Base-by-base conservation (phyloP, 2,797 vertebrate species). In the Austrolebias charrua region DNA sequence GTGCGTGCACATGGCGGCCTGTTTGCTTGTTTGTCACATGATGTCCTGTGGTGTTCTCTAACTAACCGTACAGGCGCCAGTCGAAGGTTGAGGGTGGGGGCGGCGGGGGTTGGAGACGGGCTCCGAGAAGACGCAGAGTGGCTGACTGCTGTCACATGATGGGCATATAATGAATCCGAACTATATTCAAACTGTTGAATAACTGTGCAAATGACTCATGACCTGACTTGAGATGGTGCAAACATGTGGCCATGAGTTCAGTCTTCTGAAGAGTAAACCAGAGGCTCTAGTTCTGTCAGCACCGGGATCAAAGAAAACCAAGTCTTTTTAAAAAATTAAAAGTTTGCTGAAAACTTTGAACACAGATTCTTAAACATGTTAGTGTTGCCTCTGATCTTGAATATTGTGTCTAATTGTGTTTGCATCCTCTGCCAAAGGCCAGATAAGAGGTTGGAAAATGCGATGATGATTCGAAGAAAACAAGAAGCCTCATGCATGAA, bases 51-150 rank as follows among this genome's bases (percentile, higher is more conserved):
- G 91, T 90, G 76, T 89, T 86, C 90, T 80, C 83, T 93, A 91
- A 93, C 91, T 90, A 92, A 93, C 89, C 91, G 75, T 93, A 88
- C 86, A 92, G 91, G 91, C 91, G 91, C 90, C 91, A 92, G 91
- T 81, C 61, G 76, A 86, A 81, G 83, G 73, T 79, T 62, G 74
- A 80, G 71, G 69, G 29, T 29, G 1, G 77, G 80, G 71, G 76
- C 62, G 44, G 60, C 66, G 74, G 71, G 58, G 63, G 35, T 57
- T 62, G 53, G 76, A 85, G 82, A 69, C 62, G 53, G 81, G 80
- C 82, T 55, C 88, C 77, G 78, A 85, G 77, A 80, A 84, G 78
- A 84, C 61, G 71, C 70, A 59, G 77, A 71, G 69, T 47, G 86
- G 84, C 84, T 91, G 91, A 92, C 91, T 91, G 69, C 83, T 88